phyloP scores from a whole-genome alignment of 1,140 invertebrate genomes.

The Macrobrachium rosenbergii region DNA sequence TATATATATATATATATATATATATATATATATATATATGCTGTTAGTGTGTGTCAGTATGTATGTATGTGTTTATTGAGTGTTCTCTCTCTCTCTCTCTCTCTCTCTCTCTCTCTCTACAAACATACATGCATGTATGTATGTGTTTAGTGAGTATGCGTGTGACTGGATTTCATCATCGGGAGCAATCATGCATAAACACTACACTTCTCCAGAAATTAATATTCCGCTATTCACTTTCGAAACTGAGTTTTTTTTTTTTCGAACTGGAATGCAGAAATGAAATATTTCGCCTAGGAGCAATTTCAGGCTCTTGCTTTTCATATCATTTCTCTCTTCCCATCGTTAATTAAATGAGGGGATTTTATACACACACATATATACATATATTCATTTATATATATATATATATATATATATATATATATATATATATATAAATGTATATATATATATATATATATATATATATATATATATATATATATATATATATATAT shows the following conservation, averaged over 20 bases:
- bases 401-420: conserved; percentile 3
- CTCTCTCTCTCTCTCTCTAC: no score
- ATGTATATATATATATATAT: conserved; percentile 19
- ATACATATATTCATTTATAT: conserved; percentile 1
- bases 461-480: neutral
- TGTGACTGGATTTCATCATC: no score
- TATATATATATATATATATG: conserved; percentile 15
- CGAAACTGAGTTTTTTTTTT: no score
- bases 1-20: conserved; percentile 22
- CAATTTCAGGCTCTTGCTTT: no score
- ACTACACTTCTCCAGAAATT: no score
- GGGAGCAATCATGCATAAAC: no score
- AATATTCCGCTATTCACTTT: no score
- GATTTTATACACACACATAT: neutral
- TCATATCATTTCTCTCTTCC: no score
- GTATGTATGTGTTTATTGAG: conserved; percentile 13
- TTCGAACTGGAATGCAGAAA: no score
- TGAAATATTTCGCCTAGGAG: no score
- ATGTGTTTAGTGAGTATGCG: neutral
- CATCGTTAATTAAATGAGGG: no score
- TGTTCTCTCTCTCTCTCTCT: no score
- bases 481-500: neutral
- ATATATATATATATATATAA: neutral
- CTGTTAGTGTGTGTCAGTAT: neutral
- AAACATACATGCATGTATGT: neutral